Evolutionary conservation across 2,888 invertebrate species (phyloP), one percentile per base, ranked within the genome.

Genomic region (Asteroscopus sphinx): DNA sequence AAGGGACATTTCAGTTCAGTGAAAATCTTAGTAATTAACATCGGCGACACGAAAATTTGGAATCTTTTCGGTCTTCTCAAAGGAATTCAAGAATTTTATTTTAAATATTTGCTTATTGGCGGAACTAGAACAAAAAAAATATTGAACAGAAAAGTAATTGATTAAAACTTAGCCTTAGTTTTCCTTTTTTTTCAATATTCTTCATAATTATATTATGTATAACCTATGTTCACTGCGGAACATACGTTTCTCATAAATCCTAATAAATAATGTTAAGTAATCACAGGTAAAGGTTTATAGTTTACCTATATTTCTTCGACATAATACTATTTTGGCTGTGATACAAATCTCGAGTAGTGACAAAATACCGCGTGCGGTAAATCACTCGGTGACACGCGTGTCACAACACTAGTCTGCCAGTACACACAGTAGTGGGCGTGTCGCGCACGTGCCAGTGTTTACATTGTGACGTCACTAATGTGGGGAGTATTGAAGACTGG

Each of bases 371-470:
- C 46, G 26, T 40, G 45, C 12, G 21, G 52, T 66, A 58, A 42
- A 65, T 65, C 36, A 54, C 53, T 17, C 40, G 30, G 2, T 5
- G 7, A 13, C 15, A 26, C 15, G 30, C 17, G 16, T 57, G 70
- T 59, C 59, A 47, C 63, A 57, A 21, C 68, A 63, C 70, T 72
- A 59, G 52, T 40, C 30, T 9, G 11, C 36, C 16, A 0, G 5
- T 21, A 21, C 21, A 21, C 21, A 21, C 21, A 35, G 63, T n/a
- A 35, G 63, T 42, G 60, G 56, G 73, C 47, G 58, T 51, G 37
- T 11, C 21, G 17, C 21, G 25, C 72, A 49, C 70, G 64, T 56
- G 58, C 13, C 35, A 21, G 9, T 57, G 73, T 71, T 71, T 57
- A 73, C 65, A 40, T 15, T 16, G 26, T 55, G 41, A 68, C 52